Conservation (phyloP, 2,888 invertebrate species). For the Sarcophaga subvicina region DNA sequence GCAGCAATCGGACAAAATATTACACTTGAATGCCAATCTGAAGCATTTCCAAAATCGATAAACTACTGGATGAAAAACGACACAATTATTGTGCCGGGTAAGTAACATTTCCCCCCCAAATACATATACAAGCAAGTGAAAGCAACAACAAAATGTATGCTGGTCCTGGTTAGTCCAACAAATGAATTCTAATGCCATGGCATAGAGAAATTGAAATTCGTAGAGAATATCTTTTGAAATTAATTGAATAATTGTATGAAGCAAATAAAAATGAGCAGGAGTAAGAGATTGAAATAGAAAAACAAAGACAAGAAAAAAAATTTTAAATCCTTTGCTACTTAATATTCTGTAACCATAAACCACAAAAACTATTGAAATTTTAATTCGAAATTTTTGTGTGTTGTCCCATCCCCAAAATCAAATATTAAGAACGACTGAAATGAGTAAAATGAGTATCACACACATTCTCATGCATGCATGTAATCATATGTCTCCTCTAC, state of each 20-base stretch:
- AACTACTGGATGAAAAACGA: slow-evolving; percentile 88
- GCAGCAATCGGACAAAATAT: slow-evolving; percentile 86
- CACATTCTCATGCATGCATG: neutral
- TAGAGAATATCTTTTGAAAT: slow-evolving; percentile 36
- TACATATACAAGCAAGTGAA: no score
- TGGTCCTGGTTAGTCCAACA: no score
- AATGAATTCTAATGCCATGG: no score
- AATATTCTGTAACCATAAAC: slow-evolving; percentile 53
- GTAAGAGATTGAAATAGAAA: neutral
- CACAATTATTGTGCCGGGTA: slow-evolving; percentile 86
- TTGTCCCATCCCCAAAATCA: slow-evolving; percentile 36
- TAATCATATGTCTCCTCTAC: neutral
- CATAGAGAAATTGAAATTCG: neutral
- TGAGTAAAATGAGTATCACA: neutral
- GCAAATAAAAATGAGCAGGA: neutral
- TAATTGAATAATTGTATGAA: slow-evolving; percentile 52
- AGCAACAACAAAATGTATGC: no score
- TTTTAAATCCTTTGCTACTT: slow-evolving; percentile 22
- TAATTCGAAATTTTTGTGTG: slow-evolving; percentile 44
- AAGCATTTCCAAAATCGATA: slow-evolving; percentile 88
- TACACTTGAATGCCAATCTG: slow-evolving; percentile 88
- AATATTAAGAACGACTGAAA: slow-evolving; percentile 35
- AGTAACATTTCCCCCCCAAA: slow-evolving; percentile 13
- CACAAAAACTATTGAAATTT: slow-evolving; percentile 55
- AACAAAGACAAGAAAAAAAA: neutral